These are phyloP conservation scores for Brenthis daphne DNA, from an alignment of 2,888 invertebrate species.

Conservation along the genomic window DNA sequence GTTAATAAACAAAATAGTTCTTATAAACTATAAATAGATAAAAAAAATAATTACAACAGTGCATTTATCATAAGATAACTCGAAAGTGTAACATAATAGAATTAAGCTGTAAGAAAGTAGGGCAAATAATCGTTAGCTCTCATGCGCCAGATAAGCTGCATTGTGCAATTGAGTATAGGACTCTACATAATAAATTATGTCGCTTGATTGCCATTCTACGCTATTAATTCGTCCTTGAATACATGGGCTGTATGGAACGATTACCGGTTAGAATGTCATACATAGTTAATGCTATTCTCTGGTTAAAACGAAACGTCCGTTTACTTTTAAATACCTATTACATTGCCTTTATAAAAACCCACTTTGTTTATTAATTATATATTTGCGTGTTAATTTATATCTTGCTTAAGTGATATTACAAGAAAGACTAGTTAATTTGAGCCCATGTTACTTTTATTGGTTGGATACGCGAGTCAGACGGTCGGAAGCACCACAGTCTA, in stretches of 20 bases:
- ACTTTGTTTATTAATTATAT: not conserved
- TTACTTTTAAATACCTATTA: not conserved
- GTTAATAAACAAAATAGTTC: not conserved
- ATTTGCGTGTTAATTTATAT: not conserved
- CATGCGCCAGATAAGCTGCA: slow-evolving; percentile 72
- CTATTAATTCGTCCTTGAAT: slow-evolving; percentile 76
- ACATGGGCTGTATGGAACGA: slow-evolving; percentile 50
- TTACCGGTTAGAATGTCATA: slow-evolving; percentile 38
- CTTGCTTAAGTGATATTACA: not conserved
- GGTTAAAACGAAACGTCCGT: slow-evolving; percentile 4
- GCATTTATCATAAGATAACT: slow-evolving; percentile 55
- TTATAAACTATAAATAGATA: not conserved
- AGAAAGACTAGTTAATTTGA: slow-evolving; percentile 43
- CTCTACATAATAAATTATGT: slow-evolving; percentile 60
- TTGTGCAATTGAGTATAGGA: slow-evolving; percentile 72
- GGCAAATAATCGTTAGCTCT: slow-evolving; percentile 69
- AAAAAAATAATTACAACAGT: slow-evolving; percentile 43
- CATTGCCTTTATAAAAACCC: not conserved
- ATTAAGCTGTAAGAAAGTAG: slow-evolving; percentile 63
- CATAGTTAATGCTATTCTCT: slow-evolving; percentile 8
- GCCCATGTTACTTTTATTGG: slow-evolving; percentile 59
- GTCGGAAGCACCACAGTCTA: slow-evolving; percentile 63
- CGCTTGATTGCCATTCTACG: slow-evolving; percentile 60
- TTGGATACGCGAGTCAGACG: slow-evolving; percentile 45
- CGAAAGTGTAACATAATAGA: slow-evolving; percentile 59